Conservation (phyloP, 2,888 invertebrate species). For the Caenorhabditis sp. region DNA sequence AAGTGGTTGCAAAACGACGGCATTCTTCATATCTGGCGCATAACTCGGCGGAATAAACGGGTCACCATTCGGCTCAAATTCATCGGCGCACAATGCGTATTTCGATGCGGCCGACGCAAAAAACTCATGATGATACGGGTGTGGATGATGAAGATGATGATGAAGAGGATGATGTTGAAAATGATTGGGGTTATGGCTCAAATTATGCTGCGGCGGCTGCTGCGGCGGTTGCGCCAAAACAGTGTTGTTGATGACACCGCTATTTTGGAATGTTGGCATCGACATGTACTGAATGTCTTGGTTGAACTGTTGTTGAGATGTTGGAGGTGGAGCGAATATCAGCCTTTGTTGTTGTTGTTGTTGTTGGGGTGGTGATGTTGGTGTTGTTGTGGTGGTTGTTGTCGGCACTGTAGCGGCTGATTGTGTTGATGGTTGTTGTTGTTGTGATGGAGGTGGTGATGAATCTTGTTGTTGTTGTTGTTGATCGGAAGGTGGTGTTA, state of each 20-base stretch:
- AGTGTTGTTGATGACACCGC: too few species aligned
- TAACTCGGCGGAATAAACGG: slow-evolving; percentile 68
- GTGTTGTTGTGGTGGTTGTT: not conserved
- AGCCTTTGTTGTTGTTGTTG: slow-evolving; percentile 4
- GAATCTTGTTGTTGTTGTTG: too few species aligned
- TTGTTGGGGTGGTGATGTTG: slow-evolving; percentile 5
- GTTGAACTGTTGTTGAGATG: not conserved
- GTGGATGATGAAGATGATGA: slow-evolving; percentile 20
- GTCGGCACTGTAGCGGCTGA: not conserved
- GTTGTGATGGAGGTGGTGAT: slow-evolving; percentile 3
- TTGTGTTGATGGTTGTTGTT: not conserved
- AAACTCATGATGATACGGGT: slow-evolving; percentile 10
- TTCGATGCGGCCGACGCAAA: slow-evolving; percentile 14
- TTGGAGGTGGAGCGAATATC: not conserved
- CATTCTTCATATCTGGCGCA: slow-evolving; percentile 65
- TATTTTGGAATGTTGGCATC: too few species aligned
- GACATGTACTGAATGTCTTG: slow-evolving; percentile 1
- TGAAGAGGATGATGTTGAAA: slow-evolving; percentile 7
- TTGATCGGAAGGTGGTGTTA: slow-evolving; percentile 19
- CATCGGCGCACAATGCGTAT: slow-evolving; percentile 7
- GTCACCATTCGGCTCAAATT: slow-evolving; percentile 56
- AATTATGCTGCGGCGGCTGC: too few species aligned
- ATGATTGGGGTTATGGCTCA: too few species aligned
- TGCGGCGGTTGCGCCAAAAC: not conserved
- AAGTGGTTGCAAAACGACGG: slow-evolving; percentile 67